Evolutionary conservation across 1,140 invertebrate species (phyloP).

Genomic region (Bombus confusus): DNA sequence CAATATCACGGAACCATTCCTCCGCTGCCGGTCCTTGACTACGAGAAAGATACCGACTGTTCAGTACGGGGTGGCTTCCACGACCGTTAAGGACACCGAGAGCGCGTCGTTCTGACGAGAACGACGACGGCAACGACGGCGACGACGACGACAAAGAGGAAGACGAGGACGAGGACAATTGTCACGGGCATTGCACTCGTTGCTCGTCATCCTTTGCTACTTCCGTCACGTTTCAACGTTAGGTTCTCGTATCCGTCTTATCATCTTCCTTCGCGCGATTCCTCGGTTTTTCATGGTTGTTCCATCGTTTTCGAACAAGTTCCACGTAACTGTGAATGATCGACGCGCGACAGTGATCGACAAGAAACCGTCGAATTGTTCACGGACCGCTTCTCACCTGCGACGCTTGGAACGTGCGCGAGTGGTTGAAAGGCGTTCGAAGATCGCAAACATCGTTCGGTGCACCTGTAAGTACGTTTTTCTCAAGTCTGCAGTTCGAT

Average conservation of each 20-base stretch:
- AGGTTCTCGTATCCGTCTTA: background rate
- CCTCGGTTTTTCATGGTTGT: background rate
- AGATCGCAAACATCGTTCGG: background rate
- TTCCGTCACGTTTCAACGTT: background rate
- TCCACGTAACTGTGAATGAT: background rate
- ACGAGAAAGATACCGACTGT: constrained; percentile 68
- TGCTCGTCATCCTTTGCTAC: constrained; percentile 7
- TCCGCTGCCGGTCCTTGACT: constrained; percentile 58
- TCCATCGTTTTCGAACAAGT: background rate
- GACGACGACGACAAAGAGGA: background rate
- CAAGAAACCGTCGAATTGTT: background rate
- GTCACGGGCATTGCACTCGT: constrained; percentile 27
- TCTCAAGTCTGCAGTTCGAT: background rate
- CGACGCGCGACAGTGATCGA: constrained; percentile 14
- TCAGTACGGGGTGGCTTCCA: constrained; percentile 81
- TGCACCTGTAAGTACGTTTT: constrained; percentile 14
- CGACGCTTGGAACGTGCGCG: background rate
- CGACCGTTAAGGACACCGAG: constrained; percentile 76
- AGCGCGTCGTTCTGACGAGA: constrained; percentile 69
- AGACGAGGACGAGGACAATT: constrained; percentile 13
- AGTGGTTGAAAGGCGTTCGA: background rate
- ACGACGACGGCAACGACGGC: constrained; percentile 16
- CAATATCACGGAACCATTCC: constrained; percentile 75
- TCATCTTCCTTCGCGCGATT: background rate
- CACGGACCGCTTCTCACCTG: background rate